These are phyloP conservation scores for Phaedon cochleariae DNA, from an alignment of 2,888 invertebrate species.

Conservation along the genomic window DNA sequence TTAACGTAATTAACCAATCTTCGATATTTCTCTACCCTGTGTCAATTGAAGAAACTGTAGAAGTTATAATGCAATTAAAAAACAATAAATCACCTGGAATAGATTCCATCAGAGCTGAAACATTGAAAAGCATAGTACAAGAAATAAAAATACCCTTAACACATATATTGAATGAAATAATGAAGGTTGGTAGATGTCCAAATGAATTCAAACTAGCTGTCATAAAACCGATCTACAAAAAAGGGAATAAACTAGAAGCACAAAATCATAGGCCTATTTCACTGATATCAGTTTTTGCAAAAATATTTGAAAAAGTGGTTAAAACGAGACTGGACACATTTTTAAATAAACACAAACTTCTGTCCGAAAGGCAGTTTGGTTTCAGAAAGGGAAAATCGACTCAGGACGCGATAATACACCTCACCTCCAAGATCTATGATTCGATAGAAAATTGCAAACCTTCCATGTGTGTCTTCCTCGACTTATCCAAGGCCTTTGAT, in stretches of 20 bases:
- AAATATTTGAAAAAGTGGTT: neutral
- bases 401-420: neutral
- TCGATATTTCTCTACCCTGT: neutral
- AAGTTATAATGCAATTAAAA: neutral
- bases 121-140: too few species aligned
- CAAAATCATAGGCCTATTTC: neutral
- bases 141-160: neutral
- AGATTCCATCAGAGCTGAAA: neutral
- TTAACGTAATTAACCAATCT: neutral
- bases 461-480: neutral
- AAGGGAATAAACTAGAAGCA: neutral
- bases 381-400: neutral
- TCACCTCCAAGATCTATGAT: neutral
- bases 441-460: neutral
- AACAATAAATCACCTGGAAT: slow-evolving; percentile 2
- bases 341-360: neutral
- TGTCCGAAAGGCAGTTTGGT: neutral
- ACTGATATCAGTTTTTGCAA: neutral
- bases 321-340: neutral
- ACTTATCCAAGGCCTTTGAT: too few species aligned
- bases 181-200: neutral
- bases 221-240: neutral
- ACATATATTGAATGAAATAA: neutral
- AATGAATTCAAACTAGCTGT: neutral
- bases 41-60: neutral